Evolutionary conservation across 1,140 invertebrate genomes (phyloP).

Genomic region (Hesperophylax magnus): DNA sequence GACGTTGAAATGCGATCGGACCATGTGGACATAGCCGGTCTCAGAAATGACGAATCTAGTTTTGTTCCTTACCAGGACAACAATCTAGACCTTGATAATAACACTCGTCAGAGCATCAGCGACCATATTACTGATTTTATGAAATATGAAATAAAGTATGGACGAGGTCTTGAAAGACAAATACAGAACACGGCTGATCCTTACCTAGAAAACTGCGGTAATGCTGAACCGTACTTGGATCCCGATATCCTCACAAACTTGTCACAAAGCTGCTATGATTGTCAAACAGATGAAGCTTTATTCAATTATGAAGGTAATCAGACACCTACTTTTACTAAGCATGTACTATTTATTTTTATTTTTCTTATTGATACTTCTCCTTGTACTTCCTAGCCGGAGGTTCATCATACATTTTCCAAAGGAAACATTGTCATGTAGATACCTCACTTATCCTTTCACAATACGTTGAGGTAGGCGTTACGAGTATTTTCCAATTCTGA

Average conservation of each 20-base stretch:
- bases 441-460: too few relatives aligned
- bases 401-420: too few relatives aligned
- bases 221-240: background rate
- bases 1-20: constrained; percentile 23
- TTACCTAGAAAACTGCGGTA: constrained; percentile 8
- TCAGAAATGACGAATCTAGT: background rate
- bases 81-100: constrained; percentile 1
- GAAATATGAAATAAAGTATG: constrained; percentile 22
- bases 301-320: constrained; percentile 29
- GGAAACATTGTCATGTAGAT: too few relatives aligned
- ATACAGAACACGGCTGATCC: background rate
- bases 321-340: background rate
- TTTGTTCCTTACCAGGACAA: constrained; percentile 13
- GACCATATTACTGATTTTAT: constrained; percentile 17
- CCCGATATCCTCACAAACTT: background rate
- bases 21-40: background rate
- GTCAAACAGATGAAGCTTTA: constrained; percentile 26
- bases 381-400: too few relatives aligned
- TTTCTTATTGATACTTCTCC: too few relatives aligned
- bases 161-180: constrained; percentile 4
- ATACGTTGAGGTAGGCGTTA: too few relatives aligned
- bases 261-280: constrained; percentile 20
- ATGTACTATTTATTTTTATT: too few relatives aligned
- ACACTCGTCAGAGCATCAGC: constrained; percentile 4
- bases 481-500: too few relatives aligned